Evolutionary conservation across 2,888 invertebrate species (phyloP).

Genomic region (Lysandra coridon): DNA sequence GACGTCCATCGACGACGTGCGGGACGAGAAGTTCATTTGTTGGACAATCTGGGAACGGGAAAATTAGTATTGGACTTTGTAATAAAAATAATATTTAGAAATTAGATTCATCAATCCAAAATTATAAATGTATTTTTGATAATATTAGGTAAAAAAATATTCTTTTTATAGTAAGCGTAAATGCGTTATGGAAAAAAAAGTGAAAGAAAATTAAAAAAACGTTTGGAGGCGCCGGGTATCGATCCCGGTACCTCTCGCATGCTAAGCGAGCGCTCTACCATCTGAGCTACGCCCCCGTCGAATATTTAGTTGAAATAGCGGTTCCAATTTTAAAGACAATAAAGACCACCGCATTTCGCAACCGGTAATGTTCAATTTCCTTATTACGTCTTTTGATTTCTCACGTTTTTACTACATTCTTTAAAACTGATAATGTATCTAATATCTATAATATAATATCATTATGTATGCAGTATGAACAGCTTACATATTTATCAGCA

Average conservation of each 20-base stretch:
- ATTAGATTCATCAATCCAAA: too few species aligned
- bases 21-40: slow-evolving; percentile 94
- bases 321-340: background rate
- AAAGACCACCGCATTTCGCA: background rate
- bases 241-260: slow-evolving; percentile 81
- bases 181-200: too few species aligned
- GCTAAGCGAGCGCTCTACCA: slow-evolving; percentile 81
- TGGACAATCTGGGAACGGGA: slow-evolving; percentile 82
- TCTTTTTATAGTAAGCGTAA: too few species aligned
- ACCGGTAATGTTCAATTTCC: background rate
- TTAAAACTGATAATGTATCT: background rate
- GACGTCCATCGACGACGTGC: slow-evolving; percentile 94
- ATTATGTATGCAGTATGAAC: background rate
- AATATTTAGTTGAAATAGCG: background rate
- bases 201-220: slow-evolving; percentile 1
- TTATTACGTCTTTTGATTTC: background rate
- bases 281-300: slow-evolving; percentile 77
- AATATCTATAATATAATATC: background rate
- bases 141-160: too few species aligned
- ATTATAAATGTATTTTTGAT: too few species aligned
- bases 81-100: background rate
- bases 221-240: slow-evolving; percentile 77
- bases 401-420: background rate
- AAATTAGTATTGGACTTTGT: background rate
- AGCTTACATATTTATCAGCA: slow-evolving; percentile 83